phyloP scores from a whole-genome alignment of 2,797 vertebrate species.

The Halcyon chelicuti region DNA sequence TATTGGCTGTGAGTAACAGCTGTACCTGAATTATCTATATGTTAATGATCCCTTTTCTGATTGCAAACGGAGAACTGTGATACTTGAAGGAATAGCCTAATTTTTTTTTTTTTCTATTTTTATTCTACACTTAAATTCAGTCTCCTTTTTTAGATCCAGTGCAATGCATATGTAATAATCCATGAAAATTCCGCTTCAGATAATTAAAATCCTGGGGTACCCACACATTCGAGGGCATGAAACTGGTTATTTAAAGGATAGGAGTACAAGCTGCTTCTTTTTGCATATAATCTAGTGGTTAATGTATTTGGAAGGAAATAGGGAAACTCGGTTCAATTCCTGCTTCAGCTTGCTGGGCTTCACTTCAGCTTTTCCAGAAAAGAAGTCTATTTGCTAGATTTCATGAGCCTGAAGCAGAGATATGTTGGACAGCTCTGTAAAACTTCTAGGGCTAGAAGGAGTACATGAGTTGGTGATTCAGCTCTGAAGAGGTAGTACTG shows the following conservation, averaged over 20 bases:
- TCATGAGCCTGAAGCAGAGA: neutral
- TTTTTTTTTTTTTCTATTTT: neutral
- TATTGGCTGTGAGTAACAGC: neutral
- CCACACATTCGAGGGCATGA: neutral
- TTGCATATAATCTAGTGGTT: neutral
- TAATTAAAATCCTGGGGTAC: neutral
- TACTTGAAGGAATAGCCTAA: neutral
- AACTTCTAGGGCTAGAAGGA: neutral
- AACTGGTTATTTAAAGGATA: neutral
- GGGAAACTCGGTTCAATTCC: neutral
- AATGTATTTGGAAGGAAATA: neutral
- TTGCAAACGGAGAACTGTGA: neutral
- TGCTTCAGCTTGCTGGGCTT: neutral
- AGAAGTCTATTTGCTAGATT: neutral
- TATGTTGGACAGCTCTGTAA: neutral
- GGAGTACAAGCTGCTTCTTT: neutral
- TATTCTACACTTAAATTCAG: neutral
- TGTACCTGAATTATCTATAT: neutral
- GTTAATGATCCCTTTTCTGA: neutral
- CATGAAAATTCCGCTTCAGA: neutral
- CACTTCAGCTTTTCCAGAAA: neutral
- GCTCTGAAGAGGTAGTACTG: neutral
- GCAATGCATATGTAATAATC: neutral
- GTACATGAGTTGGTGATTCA: fast-evolving
- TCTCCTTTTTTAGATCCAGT: neutral